These are phyloP conservation scores for Seriola aureovittata DNA, from an alignment of 2,113 vertebrate genomes.

Conservation along the genomic window DNA sequence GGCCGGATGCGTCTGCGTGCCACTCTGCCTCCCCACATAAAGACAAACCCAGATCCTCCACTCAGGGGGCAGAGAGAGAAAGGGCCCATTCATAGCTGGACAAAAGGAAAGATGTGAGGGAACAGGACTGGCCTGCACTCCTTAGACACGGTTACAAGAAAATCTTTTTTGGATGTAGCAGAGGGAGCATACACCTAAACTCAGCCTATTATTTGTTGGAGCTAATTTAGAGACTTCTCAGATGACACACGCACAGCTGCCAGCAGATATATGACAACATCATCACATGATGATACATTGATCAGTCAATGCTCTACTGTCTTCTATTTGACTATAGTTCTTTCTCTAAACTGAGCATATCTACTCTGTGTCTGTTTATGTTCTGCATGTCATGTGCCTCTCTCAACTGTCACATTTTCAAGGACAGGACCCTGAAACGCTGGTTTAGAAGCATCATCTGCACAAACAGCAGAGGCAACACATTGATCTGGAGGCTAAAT, in stretches of 20 bases:
- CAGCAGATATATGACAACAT: slow-evolving; percentile 12
- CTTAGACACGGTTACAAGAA: slow-evolving; percentile 58
- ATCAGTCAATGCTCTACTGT: background rate
- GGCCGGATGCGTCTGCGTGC: slow-evolving; percentile 52
- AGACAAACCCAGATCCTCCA: slow-evolving; percentile 69
- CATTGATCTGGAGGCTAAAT: slow-evolving; percentile 69
- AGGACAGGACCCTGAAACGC: slow-evolving; percentile 4
- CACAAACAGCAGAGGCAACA: slow-evolving; percentile 29
- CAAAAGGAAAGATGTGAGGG: slow-evolving; percentile 66
- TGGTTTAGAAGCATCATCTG: slow-evolving; percentile 27
- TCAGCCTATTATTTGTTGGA: background rate
- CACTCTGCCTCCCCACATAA: slow-evolving; percentile 60
- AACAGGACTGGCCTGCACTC: slow-evolving; percentile 40
- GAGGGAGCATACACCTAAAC: slow-evolving; percentile 1
- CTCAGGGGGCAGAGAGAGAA: slow-evolving; percentile 56
- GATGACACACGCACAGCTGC: background rate
- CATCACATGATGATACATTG: slow-evolving; percentile 5
- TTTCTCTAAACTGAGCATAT: background rate
- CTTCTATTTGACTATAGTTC: background rate
- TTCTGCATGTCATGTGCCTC: slow-evolving; percentile 10
- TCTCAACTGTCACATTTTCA: background rate
- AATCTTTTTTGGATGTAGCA: slow-evolving; percentile 22
- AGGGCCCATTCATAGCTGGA: slow-evolving; percentile 67
- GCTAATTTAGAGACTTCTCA: background rate
- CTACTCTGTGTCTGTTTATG: slow-evolving; percentile 11